Evolutionary conservation across 1,140 invertebrate genomes (phyloP), one percentile per base, ranked within the genome.

Genomic region (Pogonognathellus flavescens): DNA sequence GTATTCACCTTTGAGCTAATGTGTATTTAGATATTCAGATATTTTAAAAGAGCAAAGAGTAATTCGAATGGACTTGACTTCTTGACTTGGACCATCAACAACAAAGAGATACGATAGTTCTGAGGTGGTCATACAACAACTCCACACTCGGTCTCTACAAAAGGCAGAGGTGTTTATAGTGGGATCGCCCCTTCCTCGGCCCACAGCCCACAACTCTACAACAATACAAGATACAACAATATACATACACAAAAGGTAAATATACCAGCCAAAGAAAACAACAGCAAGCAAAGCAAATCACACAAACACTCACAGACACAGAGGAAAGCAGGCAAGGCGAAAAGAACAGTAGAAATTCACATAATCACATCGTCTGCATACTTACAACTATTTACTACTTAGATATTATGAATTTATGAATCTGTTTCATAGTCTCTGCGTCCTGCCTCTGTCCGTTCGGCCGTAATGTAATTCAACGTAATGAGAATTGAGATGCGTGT

Each of bases 91-190:
- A 41, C 31, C 31, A 41, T 41, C 31, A 41, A 41, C 31, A 41
- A 41, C 31, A 41, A 41, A 41, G 31, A 41, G 31, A 41, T 41
- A 41, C 31, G 31, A 41, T 41, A 41, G 31, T 41, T 41, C 31
- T 41, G 31, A 41, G 31, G 31, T 41, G 31, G 31, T 41, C 31
- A 41, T 41, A 41, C 31, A 41, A 41, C 31, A 41, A 41, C 31
- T 41, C 31, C 31, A 41, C 31, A 41, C 31, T 41, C 31, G 31
- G 31, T 41, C 2, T 41, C 31, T 41, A 41, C 31, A 41, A 50
- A 76, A 76, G 31, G 70, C 70, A 76, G 70, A 76, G 70, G 70
- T 76, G 70, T 76, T 76, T 16, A 76, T 41, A 76, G 70, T 76
- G 70, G 31, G 31, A 76, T 76, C 70, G 70, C 70, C 70, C 31